Conservation (phyloP, 2,113 vertebrate genomes). For the Chionomys nivalis region DNA sequence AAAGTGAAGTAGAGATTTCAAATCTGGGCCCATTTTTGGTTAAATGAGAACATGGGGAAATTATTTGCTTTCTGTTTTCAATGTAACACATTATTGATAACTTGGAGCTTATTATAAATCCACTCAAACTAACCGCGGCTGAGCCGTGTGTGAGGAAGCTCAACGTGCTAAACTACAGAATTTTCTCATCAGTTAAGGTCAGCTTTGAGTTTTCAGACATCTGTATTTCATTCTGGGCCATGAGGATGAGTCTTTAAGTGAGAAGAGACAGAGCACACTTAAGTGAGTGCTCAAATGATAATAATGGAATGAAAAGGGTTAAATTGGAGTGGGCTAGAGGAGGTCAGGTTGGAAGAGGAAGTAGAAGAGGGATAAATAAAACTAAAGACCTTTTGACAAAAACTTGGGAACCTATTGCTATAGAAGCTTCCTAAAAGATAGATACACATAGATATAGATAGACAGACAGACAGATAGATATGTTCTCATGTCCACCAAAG, state of each 20-base stretch:
- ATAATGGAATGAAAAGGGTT: background rate
- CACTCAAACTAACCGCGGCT: background rate
- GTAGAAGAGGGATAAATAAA: background rate
- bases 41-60: background rate
- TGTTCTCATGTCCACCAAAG: too few species aligned
- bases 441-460: background rate
- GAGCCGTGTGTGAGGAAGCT: background rate
- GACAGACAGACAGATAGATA: too few species aligned
- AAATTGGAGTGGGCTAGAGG: background rate
- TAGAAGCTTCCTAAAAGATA: background rate
- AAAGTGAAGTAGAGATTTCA: background rate
- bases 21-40: background rate
- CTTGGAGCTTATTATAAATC: background rate
- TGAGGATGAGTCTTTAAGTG: background rate
- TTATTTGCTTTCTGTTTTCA: background rate
- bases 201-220: background rate
- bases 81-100: background rate
- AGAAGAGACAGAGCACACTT: background rate
- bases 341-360: background rate
- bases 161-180: background rate
- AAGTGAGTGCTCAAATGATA: background rate
- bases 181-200: background rate
- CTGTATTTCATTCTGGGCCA: background rate
- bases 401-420: background rate
- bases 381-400: background rate